phyloP scores from a whole-genome alignment of 2,888 invertebrate genomes.

The Melinopterus prodromus region DNA sequence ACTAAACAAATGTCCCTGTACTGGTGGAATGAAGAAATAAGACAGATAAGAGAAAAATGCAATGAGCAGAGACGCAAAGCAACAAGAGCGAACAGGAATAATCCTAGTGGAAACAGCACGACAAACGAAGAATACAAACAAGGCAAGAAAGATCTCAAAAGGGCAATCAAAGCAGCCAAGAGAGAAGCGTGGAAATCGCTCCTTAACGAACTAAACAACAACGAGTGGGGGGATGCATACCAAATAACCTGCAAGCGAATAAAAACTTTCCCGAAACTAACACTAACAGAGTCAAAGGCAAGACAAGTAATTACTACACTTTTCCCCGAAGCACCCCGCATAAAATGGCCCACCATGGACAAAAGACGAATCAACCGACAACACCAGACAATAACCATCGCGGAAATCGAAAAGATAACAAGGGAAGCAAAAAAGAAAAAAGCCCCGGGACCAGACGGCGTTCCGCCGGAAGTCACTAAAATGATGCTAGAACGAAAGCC shows the following conservation, averaged over 20 bases:
- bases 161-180: constrained; percentile 4
- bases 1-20: not conserved
- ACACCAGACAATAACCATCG: not conserved
- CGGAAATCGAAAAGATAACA: not conserved
- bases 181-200: constrained; percentile 6
- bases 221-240: constrained; percentile 14
- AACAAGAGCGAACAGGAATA: no score
- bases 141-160: not conserved
- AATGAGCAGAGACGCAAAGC: no score
- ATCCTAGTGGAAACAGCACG: no score
- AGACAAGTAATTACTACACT: not conserved
- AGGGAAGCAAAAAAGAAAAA: not conserved
- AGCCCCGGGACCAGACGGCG: not conserved
- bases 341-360: not conserved
- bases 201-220: not conserved
- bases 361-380: not conserved
- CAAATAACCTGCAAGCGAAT: not conserved
- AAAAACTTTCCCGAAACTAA: not conserved
- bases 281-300: not conserved
- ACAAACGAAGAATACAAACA: no score
- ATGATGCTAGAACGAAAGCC: not conserved
- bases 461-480: not conserved
- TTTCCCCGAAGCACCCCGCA: not conserved
- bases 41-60: not conserved
- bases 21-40: constrained; percentile 13